Conservation (phyloP, 1,140 invertebrate species). For the honey bee (Apis mellifera) region Amel_HAv3.1 CM009944.2:4338501-4339000, state of each 20-base stretch:
- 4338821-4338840: neutral
- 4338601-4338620: conserved; percentile 34
- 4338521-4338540: conserved; percentile 1
- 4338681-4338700: neutral
- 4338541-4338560: conserved; percentile 43
- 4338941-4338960: no score
- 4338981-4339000: neutral
- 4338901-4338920: no score
- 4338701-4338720: neutral
- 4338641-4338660: neutral
- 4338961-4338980: neutral
- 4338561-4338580: conserved; percentile 63
- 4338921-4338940: no score
- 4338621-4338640: neutral
- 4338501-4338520: conserved; percentile 62
- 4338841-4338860: neutral
- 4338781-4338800: neutral
- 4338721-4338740: no score
- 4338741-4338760: neutral
- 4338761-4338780: neutral
- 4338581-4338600: conserved; percentile 63
- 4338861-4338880: neutral
- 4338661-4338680: neutral
- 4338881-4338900: no score
- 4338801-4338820: neutral